A percentile compares a stretch with the other conserved stretches of the same genome.
These are phyloP conservation scores for Pararge aegeria DNA, from an alignment of 1,140 invertebrate species.

Conservation along the genomic window DNA sequence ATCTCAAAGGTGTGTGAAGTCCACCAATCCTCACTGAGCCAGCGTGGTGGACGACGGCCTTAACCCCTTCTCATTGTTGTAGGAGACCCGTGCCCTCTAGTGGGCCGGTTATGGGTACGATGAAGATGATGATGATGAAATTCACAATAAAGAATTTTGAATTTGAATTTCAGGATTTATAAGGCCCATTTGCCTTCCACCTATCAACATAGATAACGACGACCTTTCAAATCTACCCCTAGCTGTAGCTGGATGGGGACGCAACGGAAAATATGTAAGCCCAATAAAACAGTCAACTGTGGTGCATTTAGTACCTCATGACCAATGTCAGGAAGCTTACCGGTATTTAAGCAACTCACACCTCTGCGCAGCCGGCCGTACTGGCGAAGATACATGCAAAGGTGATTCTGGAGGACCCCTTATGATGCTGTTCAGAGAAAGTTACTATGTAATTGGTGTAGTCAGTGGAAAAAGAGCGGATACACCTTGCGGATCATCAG, in stretches of 20 bases:
- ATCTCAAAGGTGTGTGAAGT: too few species aligned
- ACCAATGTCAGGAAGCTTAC: conserved; percentile 48
- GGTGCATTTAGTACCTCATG: conserved; percentile 52
- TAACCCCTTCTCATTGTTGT: too few species aligned
- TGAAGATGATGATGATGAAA: too few species aligned
- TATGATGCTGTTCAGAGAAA: conserved; percentile 57
- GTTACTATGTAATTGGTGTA: conserved; percentile 56
- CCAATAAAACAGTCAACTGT: conserved; percentile 63
- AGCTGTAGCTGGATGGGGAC: conserved; percentile 63
- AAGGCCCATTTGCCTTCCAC: conserved; percentile 60
- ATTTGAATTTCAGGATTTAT: conserved; percentile 62
- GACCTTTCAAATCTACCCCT: conserved; percentile 53
- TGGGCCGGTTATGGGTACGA: too few species aligned
- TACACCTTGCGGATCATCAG: conserved; percentile 56
- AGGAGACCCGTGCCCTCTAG: too few species aligned
- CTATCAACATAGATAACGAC: conserved; percentile 52
- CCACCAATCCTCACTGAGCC: too few species aligned
- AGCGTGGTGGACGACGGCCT: too few species aligned
- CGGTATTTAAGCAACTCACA: conserved; percentile 42
- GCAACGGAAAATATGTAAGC: conserved; percentile 45
- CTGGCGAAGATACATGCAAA: conserved; percentile 64
- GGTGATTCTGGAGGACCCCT: conserved; percentile 67
- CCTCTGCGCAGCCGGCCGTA: conserved; percentile 57
- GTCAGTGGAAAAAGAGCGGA: conserved; percentile 67
- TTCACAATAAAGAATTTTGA: too few species aligned